Conservation (phyloP, 2,113 vertebrate genomes). For the Octodon degus region DNA sequence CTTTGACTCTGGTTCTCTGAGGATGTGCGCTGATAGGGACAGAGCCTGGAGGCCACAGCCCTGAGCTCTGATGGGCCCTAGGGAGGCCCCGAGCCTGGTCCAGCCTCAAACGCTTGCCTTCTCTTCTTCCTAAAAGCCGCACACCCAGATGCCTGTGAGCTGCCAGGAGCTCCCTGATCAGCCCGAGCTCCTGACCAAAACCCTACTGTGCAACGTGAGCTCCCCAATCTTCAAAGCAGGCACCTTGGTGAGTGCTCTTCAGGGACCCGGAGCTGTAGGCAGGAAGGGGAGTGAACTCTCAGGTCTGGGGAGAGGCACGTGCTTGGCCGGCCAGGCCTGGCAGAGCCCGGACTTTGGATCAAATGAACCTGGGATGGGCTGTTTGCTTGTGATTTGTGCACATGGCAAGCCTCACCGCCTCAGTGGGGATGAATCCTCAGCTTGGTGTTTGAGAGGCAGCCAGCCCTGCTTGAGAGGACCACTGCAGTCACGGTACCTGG, state of each 20-base stretch:
- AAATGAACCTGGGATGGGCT: not conserved
- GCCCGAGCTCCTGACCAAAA: not conserved
- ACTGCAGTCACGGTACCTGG: too few relatives aligned
- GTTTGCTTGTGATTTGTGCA: not conserved
- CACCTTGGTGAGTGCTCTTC: conserved; percentile 52
- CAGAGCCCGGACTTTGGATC: not conserved
- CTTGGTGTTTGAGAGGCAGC: not conserved
- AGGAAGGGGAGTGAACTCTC: not conserved
- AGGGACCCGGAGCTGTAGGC: not conserved
- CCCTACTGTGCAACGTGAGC: conserved; percentile 77
- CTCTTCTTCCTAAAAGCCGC: conserved; percentile 36
- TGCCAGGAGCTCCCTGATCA: conserved; percentile 60
- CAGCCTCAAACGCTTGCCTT: not conserved
- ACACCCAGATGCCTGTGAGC: conserved; percentile 67
- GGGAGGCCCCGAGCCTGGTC: not conserved
- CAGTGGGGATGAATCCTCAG: not conserved
- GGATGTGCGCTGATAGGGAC: not conserved
- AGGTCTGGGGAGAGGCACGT: not conserved
- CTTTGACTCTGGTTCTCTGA: not conserved
- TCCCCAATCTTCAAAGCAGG: conserved; percentile 75
- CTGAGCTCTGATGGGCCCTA: not conserved
- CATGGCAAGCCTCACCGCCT: not conserved
- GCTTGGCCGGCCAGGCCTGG: not conserved
- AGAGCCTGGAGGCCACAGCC: not conserved
- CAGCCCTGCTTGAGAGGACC: not conserved